Conservation (phyloP, 2,113 vertebrate genomes). For the Cyanoramphus novaezelandiae region DNA sequence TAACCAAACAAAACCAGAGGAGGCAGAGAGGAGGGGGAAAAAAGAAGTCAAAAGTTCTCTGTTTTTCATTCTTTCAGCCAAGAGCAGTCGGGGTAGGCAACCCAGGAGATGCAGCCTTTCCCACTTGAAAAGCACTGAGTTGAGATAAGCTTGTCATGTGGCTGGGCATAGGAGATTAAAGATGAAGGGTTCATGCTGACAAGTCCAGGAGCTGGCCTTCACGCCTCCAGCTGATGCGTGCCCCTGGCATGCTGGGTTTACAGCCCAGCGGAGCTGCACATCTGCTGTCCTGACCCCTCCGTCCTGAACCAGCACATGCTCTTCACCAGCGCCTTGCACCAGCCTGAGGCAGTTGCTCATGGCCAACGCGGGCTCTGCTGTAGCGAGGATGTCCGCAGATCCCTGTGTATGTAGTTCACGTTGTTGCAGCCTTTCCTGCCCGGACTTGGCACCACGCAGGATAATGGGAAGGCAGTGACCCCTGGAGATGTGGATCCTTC, state of each 20-base stretch:
- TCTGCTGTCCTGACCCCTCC: neutral
- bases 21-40: neutral
- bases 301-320: neutral
- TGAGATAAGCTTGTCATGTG: neutral
- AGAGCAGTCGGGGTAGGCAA: neutral
- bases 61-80: neutral
- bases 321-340: neutral
- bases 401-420: neutral
- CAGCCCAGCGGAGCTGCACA: rapidly evolving
- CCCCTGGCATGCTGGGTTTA: neutral
- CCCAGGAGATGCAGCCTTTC: neutral
- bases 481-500: neutral
- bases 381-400: rapidly evolving
- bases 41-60: neutral
- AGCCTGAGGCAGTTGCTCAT: neutral
- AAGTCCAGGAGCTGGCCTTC: neutral
- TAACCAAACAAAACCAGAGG: neutral
- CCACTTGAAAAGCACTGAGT: neutral
- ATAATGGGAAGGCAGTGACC: neutral
- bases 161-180: neutral
- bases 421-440: neutral
- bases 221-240: neutral
- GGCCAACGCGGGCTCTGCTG: neutral
- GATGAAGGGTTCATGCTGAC: neutral
- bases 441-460: rapidly evolving